These are phyloP conservation scores for Nomada ferruginata DNA, from an alignment of 2,888 invertebrate genomes.

Conservation along the genomic window DNA sequence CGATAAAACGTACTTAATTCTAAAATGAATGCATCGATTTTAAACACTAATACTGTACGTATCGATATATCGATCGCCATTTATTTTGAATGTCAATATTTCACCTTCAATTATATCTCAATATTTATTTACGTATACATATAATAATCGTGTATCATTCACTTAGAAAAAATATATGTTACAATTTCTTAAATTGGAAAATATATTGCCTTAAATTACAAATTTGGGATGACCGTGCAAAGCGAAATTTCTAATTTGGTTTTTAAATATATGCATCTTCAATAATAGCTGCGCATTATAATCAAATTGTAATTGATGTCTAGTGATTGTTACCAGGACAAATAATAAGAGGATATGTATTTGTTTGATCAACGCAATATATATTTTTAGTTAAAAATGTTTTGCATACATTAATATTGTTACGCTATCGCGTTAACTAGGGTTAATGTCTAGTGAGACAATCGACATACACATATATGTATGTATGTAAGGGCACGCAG, in stretches of 20 bases:
- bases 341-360: background rate
- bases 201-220: background rate
- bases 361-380: background rate
- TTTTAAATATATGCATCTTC: background rate
- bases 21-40: background rate
- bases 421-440: no score
- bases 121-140: background rate
- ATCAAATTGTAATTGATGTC: no score
- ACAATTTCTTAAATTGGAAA: background rate
- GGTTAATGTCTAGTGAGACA: no score
- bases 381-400: background rate
- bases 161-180: background rate
- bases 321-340: background rate
- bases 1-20: background rate
- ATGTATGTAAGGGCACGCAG: no score
- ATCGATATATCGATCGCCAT: slow-evolving; percentile 6
- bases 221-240: no score
- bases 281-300: no score
- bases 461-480: no score
- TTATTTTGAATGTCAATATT: slow-evolving; percentile 1
- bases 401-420: no score
- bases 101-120: background rate
- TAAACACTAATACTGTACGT: background rate
- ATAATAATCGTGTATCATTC: no score
- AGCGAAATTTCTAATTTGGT: background rate